Evolutionary conservation across 2,113 vertebrate species (phyloP), one percentile per base, ranked within the genome.

Genomic region (Chaetodon trifascialis): DNA sequence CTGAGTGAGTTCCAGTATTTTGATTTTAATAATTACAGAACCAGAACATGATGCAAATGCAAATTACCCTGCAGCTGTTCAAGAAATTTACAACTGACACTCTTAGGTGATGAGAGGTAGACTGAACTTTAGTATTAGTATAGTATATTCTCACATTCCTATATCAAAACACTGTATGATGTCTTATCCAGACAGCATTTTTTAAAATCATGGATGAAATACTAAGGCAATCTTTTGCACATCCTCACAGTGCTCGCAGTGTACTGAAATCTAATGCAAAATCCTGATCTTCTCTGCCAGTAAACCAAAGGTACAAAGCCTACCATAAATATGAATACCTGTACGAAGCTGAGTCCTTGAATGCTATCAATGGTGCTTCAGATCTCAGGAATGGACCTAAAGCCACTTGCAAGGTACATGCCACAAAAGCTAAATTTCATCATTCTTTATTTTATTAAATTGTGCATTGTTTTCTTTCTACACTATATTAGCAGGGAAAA

Each of bases 301-400:
- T 97, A 60, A 92, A 94, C 81, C 93, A 94, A 79, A 93, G 96
- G 70, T 99, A 97, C 94, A 98, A 97, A 73, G 94, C 92, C 59
- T 91, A 98, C 56, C 95, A 97, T 83, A 98, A 96, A 69, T 99
- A 99, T 17, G 60, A 95, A 66, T 99, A 97, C 85, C 95, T 2
- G 17, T 99, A 99, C 60, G 97, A 97, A 91, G 96, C 96, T 0
- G 97, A 97, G 90, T 97, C 96, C 30, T 86, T 97, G 79, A 98
- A 94, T 44, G 93, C 95, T 0, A 90, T 98, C 86, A 91, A 93
- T 0, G 96, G 96, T 91, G 96, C 95, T 11, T 90, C 96, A 9
- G 86, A 94, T 16, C 94, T 96, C 10, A 92, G 89, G 80, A 97
- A 96, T 0, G 95, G 96, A 89, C 97, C 96, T 67, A 97, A 91